Base-by-base conservation (phyloP, 2,888 invertebrate species). In the Drosophila mercatorum region DNA sequence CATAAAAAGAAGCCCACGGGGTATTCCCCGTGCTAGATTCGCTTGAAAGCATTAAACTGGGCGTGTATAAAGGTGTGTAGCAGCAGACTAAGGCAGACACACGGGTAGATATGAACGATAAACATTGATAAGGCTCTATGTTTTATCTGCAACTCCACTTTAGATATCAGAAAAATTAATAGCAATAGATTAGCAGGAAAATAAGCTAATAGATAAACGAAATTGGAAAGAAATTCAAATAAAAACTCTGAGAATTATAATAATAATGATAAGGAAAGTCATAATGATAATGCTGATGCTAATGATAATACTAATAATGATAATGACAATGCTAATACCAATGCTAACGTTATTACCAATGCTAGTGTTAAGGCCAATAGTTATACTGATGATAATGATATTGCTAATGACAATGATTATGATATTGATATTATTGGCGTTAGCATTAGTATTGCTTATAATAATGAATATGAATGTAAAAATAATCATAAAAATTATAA, bases 1-100 rank as follows among this genome's bases (percentile, higher is more conserved):
- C 10, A n/a, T 38, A 2, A 58, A 17, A 34, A 17, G 17, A 22
- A 40, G 26, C 6, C n/a, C 36, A 51, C 51, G 28, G 31, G 28
- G 28, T 12, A 56, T 41, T 41, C 55, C 31, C 55, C 31, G 41
- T 31, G 26, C 14, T 26, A 38, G 52, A 53, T 38, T 53, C 51
- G 26, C 52, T 5, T 38, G 52, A 53, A 53, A 53, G 34, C 26
- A 14, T 26, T 38, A 26, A 53, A 53, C 38, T 53, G 26, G 52
- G 52, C 14, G 52, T 10, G 51, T 12, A 4, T 28, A 51, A 34
- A 17, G 51, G 51, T 22, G 52, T 36, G 52, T 36, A 52, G 22
- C 7, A 52, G 22, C 7, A 14, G 28, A 5, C 46, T 14, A 3
- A 46, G 12, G 34, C 0, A 34, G 34, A 2, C 34, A 2, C 10